Conservation (phyloP, 2,888 invertebrate species). For the Drosophila formosana region DNA sequence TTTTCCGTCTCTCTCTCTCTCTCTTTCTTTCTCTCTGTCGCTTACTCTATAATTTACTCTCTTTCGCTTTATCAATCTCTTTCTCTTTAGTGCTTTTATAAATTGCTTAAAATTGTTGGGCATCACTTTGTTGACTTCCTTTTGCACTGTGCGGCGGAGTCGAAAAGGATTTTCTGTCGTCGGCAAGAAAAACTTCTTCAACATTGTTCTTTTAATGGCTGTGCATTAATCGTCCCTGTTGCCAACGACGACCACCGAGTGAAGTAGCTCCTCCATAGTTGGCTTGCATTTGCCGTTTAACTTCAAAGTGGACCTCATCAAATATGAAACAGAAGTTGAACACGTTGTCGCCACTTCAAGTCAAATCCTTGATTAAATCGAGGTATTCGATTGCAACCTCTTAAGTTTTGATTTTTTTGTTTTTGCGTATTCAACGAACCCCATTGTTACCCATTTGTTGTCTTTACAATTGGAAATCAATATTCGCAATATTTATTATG, state of each 20-base stretch:
- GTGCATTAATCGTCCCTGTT: background rate
- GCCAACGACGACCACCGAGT: no score
- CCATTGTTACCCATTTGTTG: no score
- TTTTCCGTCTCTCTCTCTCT: background rate
- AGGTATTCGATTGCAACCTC: background rate
- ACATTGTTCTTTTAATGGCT: slow-evolving; percentile 2
- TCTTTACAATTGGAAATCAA: background rate
- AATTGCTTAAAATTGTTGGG: background rate
- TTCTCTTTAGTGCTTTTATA: background rate
- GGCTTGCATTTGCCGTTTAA: background rate
- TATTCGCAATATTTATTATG: background rate
- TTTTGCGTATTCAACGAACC: no score
- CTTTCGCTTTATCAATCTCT: background rate
- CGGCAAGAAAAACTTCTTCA: background rate
- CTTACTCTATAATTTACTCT: background rate
- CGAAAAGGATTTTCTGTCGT: background rate
- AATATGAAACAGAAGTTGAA: slow-evolving; percentile 1
- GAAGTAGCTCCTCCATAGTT: background rate
- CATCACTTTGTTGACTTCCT: background rate
- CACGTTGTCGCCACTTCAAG: background rate
- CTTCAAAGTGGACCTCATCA: background rate
- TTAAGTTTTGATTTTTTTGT: no score
- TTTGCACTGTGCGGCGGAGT: background rate
- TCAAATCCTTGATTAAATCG: background rate
- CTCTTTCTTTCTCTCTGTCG: background rate